phyloP scores from a whole-genome alignment of 2,113 vertebrate genomes.

The Triplophysa tibetana region DNA sequence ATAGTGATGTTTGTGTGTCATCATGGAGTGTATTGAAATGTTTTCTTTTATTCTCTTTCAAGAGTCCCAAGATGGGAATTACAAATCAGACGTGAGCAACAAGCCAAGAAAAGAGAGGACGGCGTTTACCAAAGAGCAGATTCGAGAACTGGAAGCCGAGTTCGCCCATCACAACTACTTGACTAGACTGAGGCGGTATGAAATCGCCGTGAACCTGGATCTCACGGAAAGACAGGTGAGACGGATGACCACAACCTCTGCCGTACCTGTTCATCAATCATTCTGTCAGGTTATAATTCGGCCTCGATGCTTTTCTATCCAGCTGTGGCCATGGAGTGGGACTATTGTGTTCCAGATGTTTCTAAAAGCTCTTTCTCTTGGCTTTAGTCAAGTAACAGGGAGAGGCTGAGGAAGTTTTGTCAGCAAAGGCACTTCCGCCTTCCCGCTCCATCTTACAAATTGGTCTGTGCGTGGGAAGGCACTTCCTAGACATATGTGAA shows the following conservation, averaged over 20 bases:
- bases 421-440: constrained; percentile 68
- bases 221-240: constrained; percentile 98
- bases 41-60: constrained; percentile 59
- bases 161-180: constrained; percentile 99
- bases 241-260: background rate
- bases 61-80: constrained; percentile 97
- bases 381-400: constrained; percentile 58
- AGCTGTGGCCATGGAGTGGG: constrained; percentile 64
- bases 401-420: constrained; percentile 66
- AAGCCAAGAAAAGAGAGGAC: constrained; percentile 98
- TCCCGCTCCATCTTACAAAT: constrained; percentile 54
- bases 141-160: constrained; percentile 96
- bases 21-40: constrained; percentile 51
- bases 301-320: constrained; percentile 58
- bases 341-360: constrained; percentile 74
- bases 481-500: constrained; percentile 56
- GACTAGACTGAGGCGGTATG: constrained; percentile 93
- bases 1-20: constrained; percentile 21
- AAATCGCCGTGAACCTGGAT: constrained; percentile 97
- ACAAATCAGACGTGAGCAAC: constrained; percentile 94
- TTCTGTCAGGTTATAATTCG: constrained; percentile 50
- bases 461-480: constrained; percentile 57
- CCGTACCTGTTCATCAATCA: constrained; percentile 8
- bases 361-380: constrained; percentile 63
- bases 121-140: constrained; percentile 98